Conservation (phyloP, 2,113 vertebrate genomes). For the Isichthys henryi region DNA sequence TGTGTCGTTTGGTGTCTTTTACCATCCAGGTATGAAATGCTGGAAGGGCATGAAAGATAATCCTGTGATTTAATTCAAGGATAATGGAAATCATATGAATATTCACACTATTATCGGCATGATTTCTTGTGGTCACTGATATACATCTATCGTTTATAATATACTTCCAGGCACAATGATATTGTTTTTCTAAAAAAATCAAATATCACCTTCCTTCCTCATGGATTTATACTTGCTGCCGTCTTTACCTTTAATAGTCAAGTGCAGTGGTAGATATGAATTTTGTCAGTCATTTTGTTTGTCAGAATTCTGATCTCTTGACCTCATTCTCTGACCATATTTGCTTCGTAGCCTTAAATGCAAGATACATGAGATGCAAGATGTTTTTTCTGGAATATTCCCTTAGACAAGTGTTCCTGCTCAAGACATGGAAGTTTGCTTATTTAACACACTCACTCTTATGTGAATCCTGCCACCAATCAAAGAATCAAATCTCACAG, state of each 20-base stretch:
- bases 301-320: neutral
- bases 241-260: neutral
- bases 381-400: neutral
- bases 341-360: neutral
- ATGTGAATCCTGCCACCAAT: neutral
- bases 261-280: neutral
- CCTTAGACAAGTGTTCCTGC: neutral
- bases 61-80: conserved; percentile 1
- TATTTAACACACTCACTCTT: neutral
- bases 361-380: neutral
- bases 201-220: neutral
- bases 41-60: neutral
- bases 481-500: neutral
- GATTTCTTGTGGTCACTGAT: neutral
- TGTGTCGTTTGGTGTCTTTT: neutral
- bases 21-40: neutral
- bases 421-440: neutral
- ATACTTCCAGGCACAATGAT: neutral
- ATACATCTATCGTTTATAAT: neutral
- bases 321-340: neutral
- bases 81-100: neutral
- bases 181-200: neutral
- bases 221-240: neutral
- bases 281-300: neutral
- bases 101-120: neutral